These are phyloP conservation scores for Neodiprion fabricii DNA, from an alignment of 1,140 invertebrate species.

Conservation along the genomic window DNA sequence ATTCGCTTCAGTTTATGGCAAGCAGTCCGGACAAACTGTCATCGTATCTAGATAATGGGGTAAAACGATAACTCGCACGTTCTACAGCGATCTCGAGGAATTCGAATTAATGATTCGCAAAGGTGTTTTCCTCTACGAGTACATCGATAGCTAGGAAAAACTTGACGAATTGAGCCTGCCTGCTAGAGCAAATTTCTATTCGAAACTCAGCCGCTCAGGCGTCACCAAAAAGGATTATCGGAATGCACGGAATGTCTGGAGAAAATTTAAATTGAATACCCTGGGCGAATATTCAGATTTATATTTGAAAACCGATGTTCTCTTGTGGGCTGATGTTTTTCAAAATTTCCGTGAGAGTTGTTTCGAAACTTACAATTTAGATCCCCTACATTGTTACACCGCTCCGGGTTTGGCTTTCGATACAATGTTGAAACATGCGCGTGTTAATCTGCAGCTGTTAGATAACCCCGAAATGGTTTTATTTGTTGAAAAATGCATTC, in stretches of 20 bases:
- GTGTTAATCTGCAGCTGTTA: constrained; percentile 40
- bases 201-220: constrained; percentile 35
- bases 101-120: constrained; percentile 35
- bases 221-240: constrained; percentile 48
- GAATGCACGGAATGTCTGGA: constrained; percentile 53
- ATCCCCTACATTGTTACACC: constrained; percentile 49
- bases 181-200: constrained; percentile 13
- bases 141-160: constrained; percentile 37
- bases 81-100: constrained; percentile 14
- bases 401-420: constrained; percentile 38
- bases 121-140: constrained; percentile 46
- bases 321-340: constrained; percentile 52
- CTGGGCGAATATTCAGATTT: constrained; percentile 36
- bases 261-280: constrained; percentile 45
- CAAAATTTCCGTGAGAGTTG: constrained; percentile 48
- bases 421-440: constrained; percentile 58
- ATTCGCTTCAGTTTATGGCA: not conserved
- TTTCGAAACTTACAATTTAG: constrained; percentile 43
- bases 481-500: constrained; percentile 34
- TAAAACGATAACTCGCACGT: constrained; percentile 8
- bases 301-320: constrained; percentile 33
- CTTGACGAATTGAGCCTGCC: constrained; percentile 42
- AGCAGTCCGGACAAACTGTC: constrained; percentile 26
- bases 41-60: constrained; percentile 14
- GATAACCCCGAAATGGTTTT: constrained; percentile 35